Percentiles rank a stretch among this genome's conserved stretches.
Evolutionary conservation across 2,113 vertebrate species (phyloP).

Genomic region (Falco punctatus): DNA sequence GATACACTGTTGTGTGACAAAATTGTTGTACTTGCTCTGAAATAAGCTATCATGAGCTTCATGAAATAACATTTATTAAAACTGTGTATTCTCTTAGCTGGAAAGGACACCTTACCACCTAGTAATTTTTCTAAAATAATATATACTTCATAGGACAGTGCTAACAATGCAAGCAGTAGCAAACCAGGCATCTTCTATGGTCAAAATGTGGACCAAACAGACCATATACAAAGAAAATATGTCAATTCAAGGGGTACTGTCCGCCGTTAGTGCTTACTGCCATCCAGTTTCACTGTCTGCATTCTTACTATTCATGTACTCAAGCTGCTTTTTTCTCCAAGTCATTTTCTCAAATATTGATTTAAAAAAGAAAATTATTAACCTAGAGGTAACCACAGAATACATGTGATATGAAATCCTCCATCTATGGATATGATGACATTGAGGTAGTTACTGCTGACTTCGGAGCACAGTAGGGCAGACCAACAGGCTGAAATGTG

Average conservation of each 20-base stretch:
- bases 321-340: neutral
- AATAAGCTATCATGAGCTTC: conserved; percentile 44
- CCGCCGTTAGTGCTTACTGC: neutral
- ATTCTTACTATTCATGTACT: neutral
- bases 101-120: conserved; percentile 29
- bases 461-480: neutral
- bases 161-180: neutral
- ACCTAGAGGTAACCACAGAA: neutral
- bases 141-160: neutral
- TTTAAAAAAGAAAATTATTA: neutral
- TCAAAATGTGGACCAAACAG: neutral
- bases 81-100: conserved; percentile 3
- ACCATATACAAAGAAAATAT: neutral
- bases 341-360: neutral
- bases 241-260: neutral
- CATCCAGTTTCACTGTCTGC: neutral
- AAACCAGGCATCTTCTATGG: neutral
- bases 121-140: conserved; percentile 28
- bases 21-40: neutral
- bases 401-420: neutral
- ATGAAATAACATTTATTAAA: conserved; percentile 54
- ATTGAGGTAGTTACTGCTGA: neutral
- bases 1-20: neutral
- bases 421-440: neutral
- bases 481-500: neutral